Base-by-base conservation (phyloP, 2,888 invertebrate genomes). In the Nephrotoma guestfalica region DNA sequence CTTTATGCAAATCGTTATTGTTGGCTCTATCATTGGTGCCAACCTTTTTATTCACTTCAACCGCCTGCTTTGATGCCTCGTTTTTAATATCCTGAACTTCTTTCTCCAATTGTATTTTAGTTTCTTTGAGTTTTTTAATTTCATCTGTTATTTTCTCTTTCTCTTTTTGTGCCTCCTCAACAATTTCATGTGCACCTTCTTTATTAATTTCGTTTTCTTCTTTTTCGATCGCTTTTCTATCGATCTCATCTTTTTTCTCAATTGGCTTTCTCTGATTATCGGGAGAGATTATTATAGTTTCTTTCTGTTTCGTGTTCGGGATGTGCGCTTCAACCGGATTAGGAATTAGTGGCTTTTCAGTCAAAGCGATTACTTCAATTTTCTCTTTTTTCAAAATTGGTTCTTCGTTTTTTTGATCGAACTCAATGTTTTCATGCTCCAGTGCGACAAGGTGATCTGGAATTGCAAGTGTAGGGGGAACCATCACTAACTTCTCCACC, bases 81-180 rank as follows among this genome's bases (percentile, higher is more conserved):
- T 92, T 89, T 87, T 91, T 89, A 88, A 93, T 89, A 92, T 93
- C 90, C 90, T 93, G 89, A 2, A 91, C 90, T 13, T 90, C 90
- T 71, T 90, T 89, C 83, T 90, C 90, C n/a, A 91, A 87, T 4
- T 90, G 88, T 86, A 90, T 89, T 89, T 91, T 91, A 13, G 90
- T 89, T 86, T 90, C 89, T 88, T 90, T 90, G 4, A 90, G 90
- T 87, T 90, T 89, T 15, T 89, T 90, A 71, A 89, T 89, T 87
- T 92, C 90, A 0, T 90, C 90, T 87, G 90, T 88, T 89, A 89
- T 89, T 13, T 89, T 89, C 57, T 88, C 89, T 42, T 86, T 90
- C 88, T 88, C 88, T 87, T 87, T 89, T 87, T 87, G 87, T 30
- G 88, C 89, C 89, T 88, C 88, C 30, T 87, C 86, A 4, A 30